phyloP scores from a whole-genome alignment of 2,113 vertebrate genomes.

The Haemorhous mexicanus region DNA sequence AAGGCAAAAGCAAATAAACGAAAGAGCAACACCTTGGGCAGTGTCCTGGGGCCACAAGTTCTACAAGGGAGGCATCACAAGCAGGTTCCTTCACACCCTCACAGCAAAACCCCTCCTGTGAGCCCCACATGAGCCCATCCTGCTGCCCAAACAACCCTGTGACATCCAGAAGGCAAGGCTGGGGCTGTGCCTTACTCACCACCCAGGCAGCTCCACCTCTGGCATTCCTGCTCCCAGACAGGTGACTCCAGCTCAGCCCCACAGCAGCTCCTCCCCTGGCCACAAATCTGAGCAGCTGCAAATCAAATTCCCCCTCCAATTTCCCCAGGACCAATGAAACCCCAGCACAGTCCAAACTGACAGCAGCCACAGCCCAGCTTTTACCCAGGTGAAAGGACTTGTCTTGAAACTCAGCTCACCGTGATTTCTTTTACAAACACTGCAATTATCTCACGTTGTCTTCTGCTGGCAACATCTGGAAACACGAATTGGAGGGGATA shows the following conservation, averaged over 20 bases:
- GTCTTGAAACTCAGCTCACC: neutral
- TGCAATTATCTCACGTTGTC: neutral
- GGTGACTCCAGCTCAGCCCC: no score
- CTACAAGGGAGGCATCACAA: no score
- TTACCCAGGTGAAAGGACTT: neutral
- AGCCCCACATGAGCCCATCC: accelerated
- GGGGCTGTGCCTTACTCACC: neutral
- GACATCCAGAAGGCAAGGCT: accelerated
- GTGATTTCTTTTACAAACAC: neutral
- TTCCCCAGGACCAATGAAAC: neutral
- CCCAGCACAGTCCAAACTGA: neutral
- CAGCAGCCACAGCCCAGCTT: neutral
- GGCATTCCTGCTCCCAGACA: accelerated
- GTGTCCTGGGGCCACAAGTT: neutral
- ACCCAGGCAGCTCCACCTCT: neutral
- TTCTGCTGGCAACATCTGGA: neutral
- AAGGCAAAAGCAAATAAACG: neutral
- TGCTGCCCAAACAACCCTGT: neutral
- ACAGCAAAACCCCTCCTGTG: neutral
- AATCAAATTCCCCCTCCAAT: neutral
- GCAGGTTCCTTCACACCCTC: neutral
- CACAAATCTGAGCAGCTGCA: neutral
- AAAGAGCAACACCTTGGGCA: accelerated
- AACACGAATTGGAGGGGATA: neutral
- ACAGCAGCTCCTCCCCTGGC: neutral